A percentile compares a stretch with the other conserved stretches of the same genome.
These are phyloP conservation scores for Noctua janthe DNA, from an alignment of 2,888 invertebrate genomes.

Conservation along the genomic window DNA sequence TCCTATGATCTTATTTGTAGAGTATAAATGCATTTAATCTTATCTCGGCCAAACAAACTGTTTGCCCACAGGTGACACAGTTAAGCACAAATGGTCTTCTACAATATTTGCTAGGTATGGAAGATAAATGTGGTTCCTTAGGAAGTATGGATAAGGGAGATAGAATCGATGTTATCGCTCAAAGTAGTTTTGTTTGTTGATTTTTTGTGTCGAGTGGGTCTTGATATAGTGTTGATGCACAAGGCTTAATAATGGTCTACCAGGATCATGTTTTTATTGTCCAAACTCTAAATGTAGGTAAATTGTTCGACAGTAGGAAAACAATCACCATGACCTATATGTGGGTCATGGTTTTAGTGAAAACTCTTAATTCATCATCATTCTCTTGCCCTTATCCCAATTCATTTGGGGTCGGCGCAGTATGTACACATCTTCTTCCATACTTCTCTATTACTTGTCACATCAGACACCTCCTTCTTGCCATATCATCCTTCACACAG, in stretches of 20 bases:
- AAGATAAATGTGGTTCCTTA: constrained; percentile 63
- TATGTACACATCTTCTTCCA: too few relatives aligned
- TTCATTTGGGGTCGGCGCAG: too few relatives aligned
- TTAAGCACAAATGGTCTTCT: constrained; percentile 73
- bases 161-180: constrained; percentile 37
- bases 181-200: background rate
- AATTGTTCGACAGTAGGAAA: too few relatives aligned
- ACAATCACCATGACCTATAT: background rate
- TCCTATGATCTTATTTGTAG: constrained; percentile 35
- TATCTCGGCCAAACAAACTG: constrained; percentile 70
- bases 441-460: too few relatives aligned
- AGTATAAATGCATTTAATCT: constrained; percentile 51
- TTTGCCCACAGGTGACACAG: constrained; percentile 75
- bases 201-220: background rate
- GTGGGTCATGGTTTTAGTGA: background rate
- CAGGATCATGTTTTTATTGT: background rate
- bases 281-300: background rate
- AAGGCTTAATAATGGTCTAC: too few relatives aligned
- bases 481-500: too few relatives aligned
- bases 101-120: constrained; percentile 73
- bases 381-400: too few relatives aligned
- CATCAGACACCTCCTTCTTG: too few relatives aligned
- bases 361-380: too few relatives aligned
- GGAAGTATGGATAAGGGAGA: constrained; percentile 47
- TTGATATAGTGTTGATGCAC: background rate